These are phyloP conservation scores for Gastracanthus pulcherrimus DNA, from an alignment of 2,888 invertebrate species.

Conservation along the genomic window DNA sequence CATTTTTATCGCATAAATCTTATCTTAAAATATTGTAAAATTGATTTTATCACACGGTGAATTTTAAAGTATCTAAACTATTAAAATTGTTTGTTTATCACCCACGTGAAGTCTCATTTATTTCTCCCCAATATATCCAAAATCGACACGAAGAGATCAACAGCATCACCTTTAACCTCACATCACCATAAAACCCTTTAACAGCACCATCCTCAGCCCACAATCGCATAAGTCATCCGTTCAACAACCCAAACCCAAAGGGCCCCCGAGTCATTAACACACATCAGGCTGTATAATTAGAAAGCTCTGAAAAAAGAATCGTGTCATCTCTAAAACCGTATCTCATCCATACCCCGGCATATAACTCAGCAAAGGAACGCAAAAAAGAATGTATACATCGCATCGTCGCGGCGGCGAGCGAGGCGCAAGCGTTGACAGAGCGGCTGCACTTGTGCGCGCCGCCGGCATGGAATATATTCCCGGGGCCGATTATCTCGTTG, in stretches of 20 bases:
- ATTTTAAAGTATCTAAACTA: too few relatives aligned
- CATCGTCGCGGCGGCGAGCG: neutral
- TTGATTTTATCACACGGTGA: too few relatives aligned
- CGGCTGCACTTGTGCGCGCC: conserved; percentile 41
- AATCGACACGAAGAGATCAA: too few relatives aligned
- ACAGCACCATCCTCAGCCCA: too few relatives aligned
- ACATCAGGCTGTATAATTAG: conserved; percentile 30
- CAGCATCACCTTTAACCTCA: too few relatives aligned
- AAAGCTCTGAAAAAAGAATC: conserved; percentile 18
- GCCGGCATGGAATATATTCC: conserved; percentile 35
- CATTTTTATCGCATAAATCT: too few relatives aligned
- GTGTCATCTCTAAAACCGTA: conserved; percentile 24
- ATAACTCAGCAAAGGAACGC: neutral
- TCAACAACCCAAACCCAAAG: too few relatives aligned
- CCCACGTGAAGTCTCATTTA: too few relatives aligned
- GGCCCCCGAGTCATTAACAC: conserved; percentile 24
- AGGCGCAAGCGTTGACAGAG: conserved; percentile 9
- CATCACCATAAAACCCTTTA: too few relatives aligned
- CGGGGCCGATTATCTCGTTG: conserved; percentile 54
- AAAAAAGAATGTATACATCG: neutral
- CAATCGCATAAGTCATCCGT: neutral
- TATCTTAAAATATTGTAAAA: too few relatives aligned
- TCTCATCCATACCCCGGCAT: neutral
- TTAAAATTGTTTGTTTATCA: too few relatives aligned
- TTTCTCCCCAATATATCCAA: too few relatives aligned